These are phyloP conservation scores for Andrena haemorrhoa DNA, from an alignment of 2,888 invertebrate genomes.

Conservation along the genomic window DNA sequence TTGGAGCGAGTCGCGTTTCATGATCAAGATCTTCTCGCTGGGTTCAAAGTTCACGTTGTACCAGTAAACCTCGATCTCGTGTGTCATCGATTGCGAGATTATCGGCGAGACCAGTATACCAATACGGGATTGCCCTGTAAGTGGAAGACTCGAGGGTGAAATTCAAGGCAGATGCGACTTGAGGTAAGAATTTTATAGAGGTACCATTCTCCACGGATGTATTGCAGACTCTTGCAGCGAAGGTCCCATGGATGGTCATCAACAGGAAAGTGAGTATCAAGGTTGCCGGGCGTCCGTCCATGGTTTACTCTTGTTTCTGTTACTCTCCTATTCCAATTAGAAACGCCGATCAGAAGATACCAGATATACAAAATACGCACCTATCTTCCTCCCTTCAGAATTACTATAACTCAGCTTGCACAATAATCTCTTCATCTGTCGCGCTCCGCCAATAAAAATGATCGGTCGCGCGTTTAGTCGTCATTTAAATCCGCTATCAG, in stretches of 20 bases:
- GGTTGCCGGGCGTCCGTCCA: not conserved
- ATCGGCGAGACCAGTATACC: conserved; percentile 78
- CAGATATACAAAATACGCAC: no score
- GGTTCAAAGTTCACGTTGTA: conserved; percentile 67
- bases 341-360: no score
- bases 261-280: not conserved
- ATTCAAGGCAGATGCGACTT: not conserved
- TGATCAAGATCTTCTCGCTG: conserved; percentile 73
- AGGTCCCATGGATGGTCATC: not conserved
- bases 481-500: conserved; percentile 20
- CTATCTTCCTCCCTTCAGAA: not conserved
- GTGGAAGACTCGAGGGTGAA: not conserved
- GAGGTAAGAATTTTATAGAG: not conserved
- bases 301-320: not conserved
- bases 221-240: conserved; percentile 8
- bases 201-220: conserved; percentile 10
- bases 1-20: conserved; percentile 55
- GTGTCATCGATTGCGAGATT: conserved; percentile 63
- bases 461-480: not conserved
- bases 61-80: conserved; percentile 79
- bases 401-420: not conserved
- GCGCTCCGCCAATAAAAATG: conserved; percentile 3
- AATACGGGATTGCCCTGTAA: conserved; percentile 55
- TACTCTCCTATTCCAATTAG: not conserved
- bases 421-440: not conserved